Evolutionary conservation across 2,888 invertebrate genomes (phyloP).

Genomic region (Synergus gifuensis): DNA sequence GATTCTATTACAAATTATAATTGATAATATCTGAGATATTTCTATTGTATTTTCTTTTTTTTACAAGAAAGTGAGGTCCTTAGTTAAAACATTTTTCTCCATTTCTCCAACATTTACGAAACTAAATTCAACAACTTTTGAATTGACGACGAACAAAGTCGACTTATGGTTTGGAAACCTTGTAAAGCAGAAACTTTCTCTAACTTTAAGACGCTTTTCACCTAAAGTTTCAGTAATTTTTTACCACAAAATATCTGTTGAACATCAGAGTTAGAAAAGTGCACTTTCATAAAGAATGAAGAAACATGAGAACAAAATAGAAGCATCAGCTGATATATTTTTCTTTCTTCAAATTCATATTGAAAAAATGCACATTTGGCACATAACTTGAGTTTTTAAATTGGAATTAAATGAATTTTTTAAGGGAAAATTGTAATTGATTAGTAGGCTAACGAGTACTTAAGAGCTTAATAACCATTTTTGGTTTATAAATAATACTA

Average conservation of each 20-base stretch:
- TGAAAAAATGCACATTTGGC: neutral
- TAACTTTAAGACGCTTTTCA: conserved; percentile 1
- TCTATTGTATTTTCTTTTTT: neutral
- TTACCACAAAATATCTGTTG: conserved; percentile 14
- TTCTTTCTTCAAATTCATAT: neutral
- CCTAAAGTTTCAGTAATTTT: conserved; percentile 8
- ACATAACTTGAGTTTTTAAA: too few relatives aligned
- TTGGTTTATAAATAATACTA: neutral
- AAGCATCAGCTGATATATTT: neutral
- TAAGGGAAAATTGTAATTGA: too few relatives aligned
- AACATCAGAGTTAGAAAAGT: conserved; percentile 4
- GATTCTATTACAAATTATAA: neutral
- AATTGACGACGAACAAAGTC: conserved; percentile 6
- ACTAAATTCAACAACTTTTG: neutral
- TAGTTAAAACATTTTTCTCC: neutral
- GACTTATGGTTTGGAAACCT: neutral
- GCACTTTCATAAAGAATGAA: neutral
- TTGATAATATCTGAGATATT: neutral
- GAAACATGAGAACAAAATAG: neutral
- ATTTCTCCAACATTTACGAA: neutral
- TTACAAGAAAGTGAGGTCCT: neutral
- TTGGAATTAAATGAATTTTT: too few relatives aligned
- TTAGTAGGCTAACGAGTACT: neutral
- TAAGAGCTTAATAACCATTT: neutral
- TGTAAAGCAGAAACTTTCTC: conserved; percentile 15